Conservation (phyloP, 2,113 vertebrate species). For the Ciconia boyciana region DNA sequence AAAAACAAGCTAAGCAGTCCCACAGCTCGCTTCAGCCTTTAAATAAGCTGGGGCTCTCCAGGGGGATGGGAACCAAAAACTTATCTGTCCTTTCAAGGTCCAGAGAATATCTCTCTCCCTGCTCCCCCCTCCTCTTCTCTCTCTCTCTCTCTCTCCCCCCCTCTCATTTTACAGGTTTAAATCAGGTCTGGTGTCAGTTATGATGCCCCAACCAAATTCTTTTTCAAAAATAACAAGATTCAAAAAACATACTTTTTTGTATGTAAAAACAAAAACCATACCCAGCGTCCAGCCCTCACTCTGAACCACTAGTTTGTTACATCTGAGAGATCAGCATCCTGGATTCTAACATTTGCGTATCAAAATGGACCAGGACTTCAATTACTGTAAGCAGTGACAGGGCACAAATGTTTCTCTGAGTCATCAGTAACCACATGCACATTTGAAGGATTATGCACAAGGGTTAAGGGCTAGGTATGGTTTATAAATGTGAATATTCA, state of each 20-base stretch:
- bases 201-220: background rate
- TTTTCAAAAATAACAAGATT: background rate
- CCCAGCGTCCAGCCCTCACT: background rate
- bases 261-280: background rate
- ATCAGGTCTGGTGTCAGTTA: background rate
- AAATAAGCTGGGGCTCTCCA: background rate
- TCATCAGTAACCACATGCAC: background rate
- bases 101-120: background rate
- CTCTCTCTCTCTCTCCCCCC: no score
- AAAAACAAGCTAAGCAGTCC: conserved; percentile 8
- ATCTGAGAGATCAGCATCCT: background rate
- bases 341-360: background rate
- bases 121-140: no score
- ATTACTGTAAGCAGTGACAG: background rate
- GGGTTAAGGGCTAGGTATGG: background rate
- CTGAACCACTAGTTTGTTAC: background rate
- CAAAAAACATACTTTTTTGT: background rate
- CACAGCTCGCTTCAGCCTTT: background rate
- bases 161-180: background rate
- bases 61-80: background rate
- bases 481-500: background rate
- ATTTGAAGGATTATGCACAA: background rate
- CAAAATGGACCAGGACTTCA: background rate
- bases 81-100: background rate
- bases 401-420: background rate